Evolutionary conservation across 2,888 invertebrate genomes (phyloP).

Genomic region (Aspidiotus rigidus): DNA sequence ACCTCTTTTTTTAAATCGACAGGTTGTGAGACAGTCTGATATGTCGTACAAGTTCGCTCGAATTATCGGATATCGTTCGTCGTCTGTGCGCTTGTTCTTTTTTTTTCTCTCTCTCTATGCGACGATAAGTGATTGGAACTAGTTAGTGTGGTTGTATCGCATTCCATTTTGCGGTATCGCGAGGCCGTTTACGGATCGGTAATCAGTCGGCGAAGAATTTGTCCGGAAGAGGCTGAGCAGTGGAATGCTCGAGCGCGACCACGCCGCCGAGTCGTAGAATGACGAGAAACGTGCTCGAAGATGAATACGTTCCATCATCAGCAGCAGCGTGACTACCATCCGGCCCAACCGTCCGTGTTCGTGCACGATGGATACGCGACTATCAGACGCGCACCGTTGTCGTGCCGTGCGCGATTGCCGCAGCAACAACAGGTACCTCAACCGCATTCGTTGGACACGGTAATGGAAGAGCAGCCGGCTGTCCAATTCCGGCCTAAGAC

Average conservation of each 20-base stretch:
- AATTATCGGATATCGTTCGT: too few species aligned
- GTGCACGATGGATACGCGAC: slow-evolving; percentile 80
- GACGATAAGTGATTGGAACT: too few species aligned
- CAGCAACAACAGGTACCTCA: slow-evolving; percentile 46
- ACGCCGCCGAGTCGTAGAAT: too few species aligned
- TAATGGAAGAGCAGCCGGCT: slow-evolving; percentile 37
- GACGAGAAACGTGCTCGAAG: not conserved
- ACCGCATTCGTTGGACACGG: slow-evolving; percentile 36
- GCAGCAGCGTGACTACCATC: slow-evolving; percentile 12
- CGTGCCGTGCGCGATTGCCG: slow-evolving; percentile 51
- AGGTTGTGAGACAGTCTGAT: too few species aligned
- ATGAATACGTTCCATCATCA: slow-evolving; percentile 25
- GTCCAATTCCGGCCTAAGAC: slow-evolving; percentile 55
- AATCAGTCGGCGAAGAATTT: not conserved
- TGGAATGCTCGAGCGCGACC: not conserved
- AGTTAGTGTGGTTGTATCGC: not conserved
- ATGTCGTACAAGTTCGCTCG: too few species aligned
- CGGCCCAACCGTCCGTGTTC: slow-evolving; percentile 12
- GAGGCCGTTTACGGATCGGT: not conserved
- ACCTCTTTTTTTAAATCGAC: too few species aligned
- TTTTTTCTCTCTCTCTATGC: too few species aligned
- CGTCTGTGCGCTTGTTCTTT: too few species aligned
- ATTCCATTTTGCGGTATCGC: not conserved
- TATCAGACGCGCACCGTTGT: slow-evolving; percentile 47
- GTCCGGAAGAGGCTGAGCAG: not conserved